Percentiles rank a stretch among this genome's conserved stretches.
Conservation (phyloP, 1,140 invertebrate species). For the Procambarus virginalis region DNA sequence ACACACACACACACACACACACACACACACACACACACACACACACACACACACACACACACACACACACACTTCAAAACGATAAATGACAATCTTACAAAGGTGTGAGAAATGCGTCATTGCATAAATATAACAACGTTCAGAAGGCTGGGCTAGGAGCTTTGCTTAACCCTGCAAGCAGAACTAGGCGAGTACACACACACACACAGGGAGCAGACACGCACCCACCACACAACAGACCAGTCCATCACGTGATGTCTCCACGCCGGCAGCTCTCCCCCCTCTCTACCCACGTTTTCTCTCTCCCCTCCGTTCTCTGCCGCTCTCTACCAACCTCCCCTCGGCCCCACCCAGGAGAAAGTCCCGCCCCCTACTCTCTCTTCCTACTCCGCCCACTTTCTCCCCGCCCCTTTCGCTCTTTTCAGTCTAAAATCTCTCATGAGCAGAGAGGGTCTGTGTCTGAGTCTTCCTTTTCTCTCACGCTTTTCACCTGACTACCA, state of each 20-base stretch:
- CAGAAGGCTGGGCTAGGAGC: too few species aligned
- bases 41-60: constrained; percentile 10
- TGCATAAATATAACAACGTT: too few species aligned
- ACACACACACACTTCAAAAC: neutral
- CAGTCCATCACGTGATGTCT: neutral
- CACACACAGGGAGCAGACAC: neutral
- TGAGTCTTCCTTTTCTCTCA: neutral
- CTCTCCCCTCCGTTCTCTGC: constrained; percentile 50
- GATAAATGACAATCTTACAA: neutral
- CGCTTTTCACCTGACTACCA: neutral
- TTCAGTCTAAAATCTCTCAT: constrained; percentile 10
- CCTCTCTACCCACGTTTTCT: constrained; percentile 46
- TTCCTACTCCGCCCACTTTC: constrained; percentile 45
- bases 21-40: constrained; percentile 26
- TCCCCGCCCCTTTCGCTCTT: constrained; percentile 39
- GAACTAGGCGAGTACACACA: neutral
- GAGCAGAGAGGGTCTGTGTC: neutral
- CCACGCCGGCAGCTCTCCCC: neutral
- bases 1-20: constrained; percentile 4
- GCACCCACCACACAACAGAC: neutral
- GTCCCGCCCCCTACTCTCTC: constrained; percentile 51
- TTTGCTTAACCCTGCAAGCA: neutral
- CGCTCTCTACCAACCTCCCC: constrained; percentile 20
- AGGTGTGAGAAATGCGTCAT: neutral
- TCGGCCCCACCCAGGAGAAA: constrained; percentile 45